A percentile compares a stretch with the other conserved stretches of the same genome.
These are phyloP conservation scores for Australoheros scitulus DNA, from an alignment of 2,113 vertebrate species.

Conservation along the genomic window DNA sequence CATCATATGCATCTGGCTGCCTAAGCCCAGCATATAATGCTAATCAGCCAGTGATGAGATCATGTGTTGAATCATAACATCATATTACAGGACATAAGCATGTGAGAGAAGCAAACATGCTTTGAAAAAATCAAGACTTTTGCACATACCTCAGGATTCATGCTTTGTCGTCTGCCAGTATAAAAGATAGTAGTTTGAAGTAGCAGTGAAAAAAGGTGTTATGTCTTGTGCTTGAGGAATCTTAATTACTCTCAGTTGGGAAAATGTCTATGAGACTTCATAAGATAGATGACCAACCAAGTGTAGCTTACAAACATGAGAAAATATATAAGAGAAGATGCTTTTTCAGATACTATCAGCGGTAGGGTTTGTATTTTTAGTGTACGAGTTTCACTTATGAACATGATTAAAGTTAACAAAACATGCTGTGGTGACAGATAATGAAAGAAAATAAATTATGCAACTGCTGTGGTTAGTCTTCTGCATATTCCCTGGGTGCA, in stretches of 20 bases:
- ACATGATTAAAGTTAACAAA: not conserved
- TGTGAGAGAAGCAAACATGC: slow-evolving; percentile 27
- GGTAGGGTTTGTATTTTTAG: not conserved
- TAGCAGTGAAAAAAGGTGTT: not conserved
- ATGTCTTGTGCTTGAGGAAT: not conserved
- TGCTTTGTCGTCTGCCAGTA: slow-evolving; percentile 11
- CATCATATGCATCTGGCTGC: slow-evolving; percentile 9
- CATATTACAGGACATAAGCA: slow-evolving; percentile 2
- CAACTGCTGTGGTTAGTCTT: slow-evolving; percentile 20
- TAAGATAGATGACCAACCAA: not conserved
- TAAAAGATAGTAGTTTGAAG: not conserved
- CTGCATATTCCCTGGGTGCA: slow-evolving; percentile 29
- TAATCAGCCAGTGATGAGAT: slow-evolving; percentile 39
- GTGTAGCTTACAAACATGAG: not conserved
- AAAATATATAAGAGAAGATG: not conserved
- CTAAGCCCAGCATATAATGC: slow-evolving; percentile 14
- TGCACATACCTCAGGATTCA: not conserved
- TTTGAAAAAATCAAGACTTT: slow-evolving; percentile 5
- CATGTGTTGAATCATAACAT: slow-evolving; percentile 42
- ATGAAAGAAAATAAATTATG: slow-evolving; percentile 39
- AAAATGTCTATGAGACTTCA: not conserved
- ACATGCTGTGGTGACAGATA: not conserved
- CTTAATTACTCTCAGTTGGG: not conserved
- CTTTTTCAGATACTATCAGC: not conserved
- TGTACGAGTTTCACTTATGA: not conserved